Evolutionary conservation across 1,140 invertebrate genomes (phyloP).

Genomic region (Sminthurinus signatus): DNA sequence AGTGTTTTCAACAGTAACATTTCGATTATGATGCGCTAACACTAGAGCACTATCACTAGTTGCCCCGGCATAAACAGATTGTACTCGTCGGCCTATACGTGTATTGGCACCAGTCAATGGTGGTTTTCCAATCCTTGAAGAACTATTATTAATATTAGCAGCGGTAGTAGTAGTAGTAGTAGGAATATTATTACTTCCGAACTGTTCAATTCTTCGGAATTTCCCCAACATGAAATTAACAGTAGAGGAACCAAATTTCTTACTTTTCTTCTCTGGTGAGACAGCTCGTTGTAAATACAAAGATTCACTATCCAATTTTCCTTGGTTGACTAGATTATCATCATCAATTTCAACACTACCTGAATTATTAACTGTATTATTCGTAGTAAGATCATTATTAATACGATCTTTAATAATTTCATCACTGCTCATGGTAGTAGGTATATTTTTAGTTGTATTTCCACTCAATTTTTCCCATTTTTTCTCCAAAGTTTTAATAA

Average conservation of each 20-base stretch:
- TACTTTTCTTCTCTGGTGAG: slow-evolving; percentile 30
- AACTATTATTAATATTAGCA: no score
- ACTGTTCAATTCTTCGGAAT: slow-evolving; percentile 60
- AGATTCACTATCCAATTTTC: slow-evolving; percentile 26
- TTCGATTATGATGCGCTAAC: no score
- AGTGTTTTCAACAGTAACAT: no score
- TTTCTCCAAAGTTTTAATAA: slow-evolving; percentile 49
- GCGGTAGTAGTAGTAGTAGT: slow-evolving; percentile 2
- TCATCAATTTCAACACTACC: not conserved
- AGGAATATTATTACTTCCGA: not conserved
- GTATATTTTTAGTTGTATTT: no score
- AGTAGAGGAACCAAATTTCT: slow-evolving; percentile 43
- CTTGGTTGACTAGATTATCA: not conserved
- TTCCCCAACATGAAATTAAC: slow-evolving; percentile 58
- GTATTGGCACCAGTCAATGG: slow-evolving; percentile 10
- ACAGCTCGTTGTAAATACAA: slow-evolving; percentile 35
- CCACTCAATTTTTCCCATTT: slow-evolving; percentile 49
- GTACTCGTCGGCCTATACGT: slow-evolving; percentile 31
- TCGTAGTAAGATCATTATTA: no score
- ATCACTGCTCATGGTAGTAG: not conserved
- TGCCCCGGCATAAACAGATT: slow-evolving; percentile 39
- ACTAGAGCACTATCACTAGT: slow-evolving; percentile 39
- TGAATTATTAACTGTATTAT: not conserved
- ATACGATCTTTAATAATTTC: no score
- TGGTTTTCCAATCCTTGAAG: not conserved